phyloP scores from a whole-genome alignment of 1,140 invertebrate genomes.

The Lethocerus indicus region DNA sequence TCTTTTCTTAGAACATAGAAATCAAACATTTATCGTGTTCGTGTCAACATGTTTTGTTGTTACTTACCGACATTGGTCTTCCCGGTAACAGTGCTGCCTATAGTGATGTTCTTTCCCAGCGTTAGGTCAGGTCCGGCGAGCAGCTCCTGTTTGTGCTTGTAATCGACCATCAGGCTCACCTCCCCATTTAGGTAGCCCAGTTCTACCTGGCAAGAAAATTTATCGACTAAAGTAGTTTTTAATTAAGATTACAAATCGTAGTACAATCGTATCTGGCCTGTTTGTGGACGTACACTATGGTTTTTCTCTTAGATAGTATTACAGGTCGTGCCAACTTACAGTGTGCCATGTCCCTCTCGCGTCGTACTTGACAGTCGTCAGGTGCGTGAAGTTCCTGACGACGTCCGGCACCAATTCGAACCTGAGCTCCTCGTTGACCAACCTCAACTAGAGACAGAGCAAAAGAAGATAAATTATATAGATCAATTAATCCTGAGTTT shows the following conservation, averaged over 20 bases:
- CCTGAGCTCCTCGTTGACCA: conserved; percentile 63
- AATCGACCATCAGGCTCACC: conserved; percentile 54
- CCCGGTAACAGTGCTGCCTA: conserved; percentile 44
- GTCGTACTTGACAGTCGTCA: conserved; percentile 59
- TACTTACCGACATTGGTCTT: conserved; percentile 33
- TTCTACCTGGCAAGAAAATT: conserved; percentile 31
- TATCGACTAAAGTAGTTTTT: neutral
- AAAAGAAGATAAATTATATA: neutral
- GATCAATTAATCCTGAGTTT: neutral
- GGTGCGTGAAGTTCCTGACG: conserved; percentile 50
- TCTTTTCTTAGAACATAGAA: no score
- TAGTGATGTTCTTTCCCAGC: conserved; percentile 39
- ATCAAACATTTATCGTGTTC: no score
- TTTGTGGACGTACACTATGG: neutral
- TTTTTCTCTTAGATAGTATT: neutral
- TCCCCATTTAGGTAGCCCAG: conserved; percentile 56
- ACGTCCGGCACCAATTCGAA: conserved; percentile 57
- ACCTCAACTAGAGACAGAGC: conserved; percentile 36
- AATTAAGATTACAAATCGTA: neutral
- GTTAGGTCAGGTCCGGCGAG: conserved; percentile 38
- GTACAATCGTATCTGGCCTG: neutral
- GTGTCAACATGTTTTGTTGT: no score
- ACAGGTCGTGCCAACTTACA: conserved; percentile 22
- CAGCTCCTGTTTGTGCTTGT: conserved; percentile 45
- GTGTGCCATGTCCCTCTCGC: conserved; percentile 41